Conservation (phyloP, 2,113 vertebrate species). For the Triplophysa tibetana region DNA sequence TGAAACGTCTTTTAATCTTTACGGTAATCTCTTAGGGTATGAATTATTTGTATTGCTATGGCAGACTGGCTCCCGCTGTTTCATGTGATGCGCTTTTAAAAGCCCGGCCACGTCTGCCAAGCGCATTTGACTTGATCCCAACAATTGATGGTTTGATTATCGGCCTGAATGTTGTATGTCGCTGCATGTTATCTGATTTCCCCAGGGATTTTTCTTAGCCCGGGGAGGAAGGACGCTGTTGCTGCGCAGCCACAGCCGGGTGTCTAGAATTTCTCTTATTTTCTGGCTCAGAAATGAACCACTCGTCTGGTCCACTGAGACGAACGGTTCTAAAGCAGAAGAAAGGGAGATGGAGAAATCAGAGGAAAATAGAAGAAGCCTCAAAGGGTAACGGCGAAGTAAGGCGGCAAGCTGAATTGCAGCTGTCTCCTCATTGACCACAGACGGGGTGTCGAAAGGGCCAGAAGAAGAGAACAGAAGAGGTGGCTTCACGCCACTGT, state of each 20-base stretch:
- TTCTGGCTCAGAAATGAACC: constrained; percentile 2
- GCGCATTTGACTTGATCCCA: constrained; percentile 32
- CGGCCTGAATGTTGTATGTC: constrained; percentile 33
- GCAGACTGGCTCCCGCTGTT: constrained; percentile 10
- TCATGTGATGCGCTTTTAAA: constrained; percentile 33
- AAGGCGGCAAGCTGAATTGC: constrained; percentile 54
- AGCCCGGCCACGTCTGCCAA: constrained; percentile 29
- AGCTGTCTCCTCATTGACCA: constrained; percentile 60
- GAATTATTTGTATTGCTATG: constrained; percentile 28
- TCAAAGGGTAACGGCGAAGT: constrained; percentile 47
- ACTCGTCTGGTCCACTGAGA: constrained; percentile 21
- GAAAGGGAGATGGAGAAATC: constrained; percentile 30
- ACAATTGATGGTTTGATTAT: constrained; percentile 36
- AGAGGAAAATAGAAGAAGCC: constrained; percentile 26
- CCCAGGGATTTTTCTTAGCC: constrained; percentile 13
- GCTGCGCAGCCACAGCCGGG: background rate
- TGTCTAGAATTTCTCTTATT: constrained; percentile 18
- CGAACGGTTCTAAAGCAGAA: constrained; percentile 12
- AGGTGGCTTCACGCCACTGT: constrained; percentile 52
- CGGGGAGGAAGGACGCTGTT: constrained; percentile 12
- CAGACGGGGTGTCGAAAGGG: constrained; percentile 62
- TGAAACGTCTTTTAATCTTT: constrained; percentile 29
- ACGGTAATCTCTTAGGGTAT: constrained; percentile 32
- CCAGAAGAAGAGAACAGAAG: constrained; percentile 55
- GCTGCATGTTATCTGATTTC: constrained; percentile 36